phyloP scores from a whole-genome alignment of 2,113 vertebrate genomes.

The Lycocorax pyrrhopterus region DNA sequence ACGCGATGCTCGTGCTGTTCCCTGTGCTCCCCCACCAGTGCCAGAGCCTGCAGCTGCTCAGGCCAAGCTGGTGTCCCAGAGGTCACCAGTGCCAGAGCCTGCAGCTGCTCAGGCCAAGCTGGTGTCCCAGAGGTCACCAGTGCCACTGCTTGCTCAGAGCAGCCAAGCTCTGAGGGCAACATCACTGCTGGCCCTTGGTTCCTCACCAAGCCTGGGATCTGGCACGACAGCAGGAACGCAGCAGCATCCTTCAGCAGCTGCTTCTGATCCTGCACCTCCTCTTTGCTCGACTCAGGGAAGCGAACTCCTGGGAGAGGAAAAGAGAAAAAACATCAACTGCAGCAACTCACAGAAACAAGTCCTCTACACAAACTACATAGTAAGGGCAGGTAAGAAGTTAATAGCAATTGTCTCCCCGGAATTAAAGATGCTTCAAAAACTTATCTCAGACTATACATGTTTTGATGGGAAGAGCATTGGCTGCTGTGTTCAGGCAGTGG shows the following conservation, averaged over 20 bases:
- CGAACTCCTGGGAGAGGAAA: conserved; percentile 80
- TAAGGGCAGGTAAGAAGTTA: not conserved
- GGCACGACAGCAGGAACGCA: conserved; percentile 91
- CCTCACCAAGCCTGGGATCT: conserved; percentile 94
- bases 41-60: not conserved
- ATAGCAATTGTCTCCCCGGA: not conserved
- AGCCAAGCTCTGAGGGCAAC: not conserved
- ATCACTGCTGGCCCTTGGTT: not conserved
- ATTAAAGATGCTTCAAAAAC: not conserved
- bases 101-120: not conserved
- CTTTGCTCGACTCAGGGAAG: conserved; percentile 85
- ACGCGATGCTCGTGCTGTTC: not conserved
- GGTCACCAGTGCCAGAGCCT: not conserved
- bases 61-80: not conserved
- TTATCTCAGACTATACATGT: not conserved
- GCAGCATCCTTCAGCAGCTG: conserved; percentile 93
- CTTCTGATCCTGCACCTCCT: conserved; percentile 94
- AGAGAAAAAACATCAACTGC: not conserved
- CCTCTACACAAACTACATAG: fast-evolving
- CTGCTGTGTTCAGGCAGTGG: not conserved
- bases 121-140: not conserved
- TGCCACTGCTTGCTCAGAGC: not conserved
- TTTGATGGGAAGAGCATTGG: not conserved
- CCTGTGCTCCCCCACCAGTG: not conserved
- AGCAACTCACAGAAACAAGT: not conserved